A percentile compares a stretch with the other conserved stretches of the same genome.
Evolutionary conservation across 2,113 vertebrate genomes (phyloP).

Genomic region (Cyanistes caeruleus): DNA sequence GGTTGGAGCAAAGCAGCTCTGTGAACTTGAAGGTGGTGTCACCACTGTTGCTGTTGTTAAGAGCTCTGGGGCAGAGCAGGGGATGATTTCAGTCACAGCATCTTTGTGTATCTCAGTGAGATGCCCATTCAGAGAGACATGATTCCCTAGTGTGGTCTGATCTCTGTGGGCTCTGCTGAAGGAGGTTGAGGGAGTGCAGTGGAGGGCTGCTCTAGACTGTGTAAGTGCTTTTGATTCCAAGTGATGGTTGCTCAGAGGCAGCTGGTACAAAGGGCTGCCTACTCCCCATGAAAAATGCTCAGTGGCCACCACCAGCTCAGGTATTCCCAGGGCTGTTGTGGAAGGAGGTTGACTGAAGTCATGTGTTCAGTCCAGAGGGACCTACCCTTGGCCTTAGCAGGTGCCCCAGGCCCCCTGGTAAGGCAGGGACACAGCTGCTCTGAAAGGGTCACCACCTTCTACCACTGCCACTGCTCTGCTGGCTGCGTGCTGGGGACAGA

Average conservation of each 20-base stretch:
- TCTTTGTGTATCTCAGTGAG: neutral
- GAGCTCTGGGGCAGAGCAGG: neutral
- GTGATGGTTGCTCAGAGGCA: neutral
- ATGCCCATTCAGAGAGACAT: neutral
- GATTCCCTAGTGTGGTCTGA: neutral
- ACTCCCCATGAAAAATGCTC: neutral
- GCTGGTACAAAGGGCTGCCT: neutral
- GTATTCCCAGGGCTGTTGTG: neutral
- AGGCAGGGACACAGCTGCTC: neutral
- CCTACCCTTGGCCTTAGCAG: neutral
- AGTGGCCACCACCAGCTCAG: fast-evolving
- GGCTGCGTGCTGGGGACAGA: neutral
- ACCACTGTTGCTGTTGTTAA: neutral
- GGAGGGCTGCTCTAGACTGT: neutral
- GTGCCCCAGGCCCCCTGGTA: neutral
- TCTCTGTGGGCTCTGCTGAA: neutral
- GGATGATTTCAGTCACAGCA: neutral
- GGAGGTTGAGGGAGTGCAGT: neutral
- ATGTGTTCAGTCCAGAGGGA: fast-evolving
- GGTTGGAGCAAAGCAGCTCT: neutral
- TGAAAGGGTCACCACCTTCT: neutral
- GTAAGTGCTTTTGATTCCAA: neutral
- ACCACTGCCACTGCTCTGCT: neutral
- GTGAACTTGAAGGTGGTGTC: neutral
- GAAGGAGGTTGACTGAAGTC: neutral